These are phyloP conservation scores for Lutjanus campechanus DNA, from an alignment of 2,797 vertebrate genomes.

Conservation along the genomic window DNA sequence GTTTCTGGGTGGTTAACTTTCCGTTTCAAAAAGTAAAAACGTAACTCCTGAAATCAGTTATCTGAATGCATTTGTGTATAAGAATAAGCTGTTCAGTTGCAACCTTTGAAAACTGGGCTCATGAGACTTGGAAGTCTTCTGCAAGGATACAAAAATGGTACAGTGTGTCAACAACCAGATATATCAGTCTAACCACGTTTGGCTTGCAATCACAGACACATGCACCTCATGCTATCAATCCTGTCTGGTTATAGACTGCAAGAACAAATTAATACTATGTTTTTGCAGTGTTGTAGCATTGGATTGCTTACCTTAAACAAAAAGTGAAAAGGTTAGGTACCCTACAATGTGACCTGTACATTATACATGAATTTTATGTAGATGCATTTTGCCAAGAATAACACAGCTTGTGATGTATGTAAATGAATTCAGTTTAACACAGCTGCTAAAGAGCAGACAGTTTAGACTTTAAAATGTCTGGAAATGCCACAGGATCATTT, in stretches of 20 bases:
- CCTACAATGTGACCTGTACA: neutral
- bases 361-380: neutral
- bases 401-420: neutral
- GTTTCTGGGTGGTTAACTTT: neutral
- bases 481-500: neutral
- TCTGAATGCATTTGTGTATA: neutral
- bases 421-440: neutral
- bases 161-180: neutral
- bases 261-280: neutral
- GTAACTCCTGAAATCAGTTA: neutral
- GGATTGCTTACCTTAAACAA: too few species aligned
- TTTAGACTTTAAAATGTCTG: neutral
- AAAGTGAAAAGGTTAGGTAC: too few species aligned
- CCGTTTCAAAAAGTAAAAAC: neutral
- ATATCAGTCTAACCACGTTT: neutral
- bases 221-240: neutral
- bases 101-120: neutral
- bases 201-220: neutral
- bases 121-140: neutral
- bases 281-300: neutral
- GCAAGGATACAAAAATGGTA: neutral
- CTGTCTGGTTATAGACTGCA: neutral
- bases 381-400: neutral
- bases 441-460: neutral
- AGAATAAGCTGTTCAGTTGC: neutral